A percentile compares a stretch with the other conserved stretches of the same genome.
Conservation (phyloP, 2,113 vertebrate genomes). For the Syrmaticus mikado region DNA sequence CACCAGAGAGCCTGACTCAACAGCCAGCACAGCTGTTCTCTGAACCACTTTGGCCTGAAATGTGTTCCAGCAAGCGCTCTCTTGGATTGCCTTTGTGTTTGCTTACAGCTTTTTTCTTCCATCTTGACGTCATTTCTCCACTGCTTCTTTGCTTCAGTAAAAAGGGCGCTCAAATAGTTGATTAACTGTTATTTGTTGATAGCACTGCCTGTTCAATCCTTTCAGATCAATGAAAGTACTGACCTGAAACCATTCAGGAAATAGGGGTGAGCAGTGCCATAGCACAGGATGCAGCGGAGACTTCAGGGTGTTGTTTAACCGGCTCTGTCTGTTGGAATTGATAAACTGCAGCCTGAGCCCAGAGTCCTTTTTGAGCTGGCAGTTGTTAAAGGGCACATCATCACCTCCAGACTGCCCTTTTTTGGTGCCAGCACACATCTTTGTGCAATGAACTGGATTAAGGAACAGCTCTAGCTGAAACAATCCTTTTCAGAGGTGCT, state of each 20-base stretch:
- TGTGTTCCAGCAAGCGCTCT: not conserved
- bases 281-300: not conserved
- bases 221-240: not conserved
- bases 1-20: not conserved
- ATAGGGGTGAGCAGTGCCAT: fast-evolving
- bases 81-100: not conserved
- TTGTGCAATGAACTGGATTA: not conserved
- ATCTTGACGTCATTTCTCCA: not conserved
- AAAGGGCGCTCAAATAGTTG: not conserved
- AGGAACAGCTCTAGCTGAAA: not conserved
- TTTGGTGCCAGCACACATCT: not conserved
- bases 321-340: not conserved
- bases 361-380: not conserved
- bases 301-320: not conserved
- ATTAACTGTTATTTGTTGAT: slow-evolving; percentile 25
- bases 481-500: not conserved
- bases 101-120: not conserved
- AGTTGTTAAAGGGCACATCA: not conserved
- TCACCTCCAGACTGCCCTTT: not conserved
- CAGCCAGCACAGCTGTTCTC: not conserved
- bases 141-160: not conserved
- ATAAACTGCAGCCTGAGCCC: not conserved
- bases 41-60: not conserved
- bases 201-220: not conserved
- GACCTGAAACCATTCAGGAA: not conserved